Base-by-base conservation (phyloP, 2,797 vertebrate species). In the Melanotaenia maccullochi region DNA sequence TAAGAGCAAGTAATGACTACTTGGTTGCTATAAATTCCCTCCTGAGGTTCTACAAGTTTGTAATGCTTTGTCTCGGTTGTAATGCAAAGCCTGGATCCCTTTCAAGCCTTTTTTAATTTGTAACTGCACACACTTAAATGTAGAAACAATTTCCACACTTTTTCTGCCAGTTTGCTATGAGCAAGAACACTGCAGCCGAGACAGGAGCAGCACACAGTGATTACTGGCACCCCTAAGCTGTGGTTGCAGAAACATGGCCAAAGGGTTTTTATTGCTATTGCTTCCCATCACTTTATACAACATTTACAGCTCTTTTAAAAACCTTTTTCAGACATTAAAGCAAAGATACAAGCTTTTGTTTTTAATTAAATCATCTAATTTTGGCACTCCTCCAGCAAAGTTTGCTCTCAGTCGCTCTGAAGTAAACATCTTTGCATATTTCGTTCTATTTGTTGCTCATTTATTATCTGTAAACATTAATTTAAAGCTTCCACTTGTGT, bases 341-440 rank as follows among this genome's bases (percentile, higher is more conserved):
- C 71, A 82, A 85, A 87, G 85, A 86, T 79, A 81, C 71, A 75
- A 66, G 87, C 81, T 81, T 67, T 61, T 64, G 71, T 63, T 79
- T 88, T 87, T 89, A 87, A 89, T 92, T 81, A 76, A 85, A 84
- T 85, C 66, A 84, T 87, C 85, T 78, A 77, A 68, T 73, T 78
- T 84, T 86, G 87, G 87, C 77, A 12, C 35, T 55, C 64, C 47
- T 71, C 83, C 86, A 83, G 63, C 63, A 68, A 71, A 87, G 42
- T 81, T 85, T 76, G 54, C 75, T 78, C 61, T 32, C 18, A 52
- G 78, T 89, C 36, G 76, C 71, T 2, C 8, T 20, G 73, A 78
- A 78, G 70, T 87, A 86, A 89, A 86, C 81, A 82, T 89, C 74
- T 78, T 84, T 87, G 85, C 78, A 85, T 80, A 79, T 78, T 85